Percentiles rank a stretch among this genome's conserved stretches.
Evolutionary conservation across 2,797 vertebrate genomes (phyloP).

Genomic region (Synanceia verrucosa): DNA sequence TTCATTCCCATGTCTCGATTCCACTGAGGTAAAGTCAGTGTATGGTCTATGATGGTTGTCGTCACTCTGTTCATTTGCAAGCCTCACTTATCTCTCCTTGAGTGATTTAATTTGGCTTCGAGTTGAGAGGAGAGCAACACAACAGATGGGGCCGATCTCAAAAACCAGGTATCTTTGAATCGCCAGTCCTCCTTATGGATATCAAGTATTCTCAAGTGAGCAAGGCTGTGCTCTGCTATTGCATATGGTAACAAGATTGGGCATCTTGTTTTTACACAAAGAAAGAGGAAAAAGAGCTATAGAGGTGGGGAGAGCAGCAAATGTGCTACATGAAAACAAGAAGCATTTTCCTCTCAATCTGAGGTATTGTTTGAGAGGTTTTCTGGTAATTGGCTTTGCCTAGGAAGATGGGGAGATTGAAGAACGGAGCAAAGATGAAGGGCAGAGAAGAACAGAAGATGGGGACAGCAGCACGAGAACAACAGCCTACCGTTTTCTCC

Average conservation of each 20-base stretch:
- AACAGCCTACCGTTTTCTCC: slow-evolving; percentile 54
- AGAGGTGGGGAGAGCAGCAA: slow-evolving; percentile 21
- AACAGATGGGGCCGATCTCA: slow-evolving; percentile 70
- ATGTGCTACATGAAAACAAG: slow-evolving; percentile 56
- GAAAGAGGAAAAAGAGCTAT: background rate
- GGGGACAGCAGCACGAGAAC: slow-evolving; percentile 45
- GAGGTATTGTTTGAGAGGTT: slow-evolving; percentile 29
- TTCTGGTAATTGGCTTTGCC: slow-evolving; percentile 66
- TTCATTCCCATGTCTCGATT: slow-evolving; percentile 40
- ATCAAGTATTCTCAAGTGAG: slow-evolving; percentile 67
- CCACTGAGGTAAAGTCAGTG: slow-evolving; percentile 55
- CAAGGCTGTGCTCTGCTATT: slow-evolving; percentile 21
- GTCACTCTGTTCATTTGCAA: slow-evolving; percentile 66
- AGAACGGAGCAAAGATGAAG: slow-evolving; percentile 56
- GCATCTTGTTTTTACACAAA: slow-evolving; percentile 38
- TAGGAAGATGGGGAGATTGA: slow-evolving; percentile 66
- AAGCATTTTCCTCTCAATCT: slow-evolving; percentile 63
- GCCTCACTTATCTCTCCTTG: slow-evolving; percentile 60
- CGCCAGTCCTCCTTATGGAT: slow-evolving; percentile 58
- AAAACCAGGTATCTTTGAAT: slow-evolving; percentile 56
- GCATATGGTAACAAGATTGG: slow-evolving; percentile 48
- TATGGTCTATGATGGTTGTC: slow-evolving; percentile 57
- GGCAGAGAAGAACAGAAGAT: slow-evolving; percentile 46
- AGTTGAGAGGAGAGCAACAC: slow-evolving; percentile 64
- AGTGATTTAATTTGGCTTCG: slow-evolving; percentile 69